Evolutionary conservation across 2,888 invertebrate genomes (phyloP), one percentile per base, ranked within the genome.

Genomic region (Perdita meconis): DNA sequence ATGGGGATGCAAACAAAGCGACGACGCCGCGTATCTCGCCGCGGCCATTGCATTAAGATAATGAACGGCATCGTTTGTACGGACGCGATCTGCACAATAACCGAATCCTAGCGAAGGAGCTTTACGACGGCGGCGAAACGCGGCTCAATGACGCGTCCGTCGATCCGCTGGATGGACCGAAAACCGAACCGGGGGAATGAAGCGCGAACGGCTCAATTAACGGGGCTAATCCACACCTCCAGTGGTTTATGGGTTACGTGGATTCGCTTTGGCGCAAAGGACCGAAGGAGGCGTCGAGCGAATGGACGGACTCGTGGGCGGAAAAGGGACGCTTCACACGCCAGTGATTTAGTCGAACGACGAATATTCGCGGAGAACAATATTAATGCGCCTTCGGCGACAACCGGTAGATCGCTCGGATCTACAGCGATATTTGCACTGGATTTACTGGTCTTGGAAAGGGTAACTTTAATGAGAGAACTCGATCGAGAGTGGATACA

Each of bases 321-420:
- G 67, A 36, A 73, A 73, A 63, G 50, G 69, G 60, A 69, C 53
- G 63, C 61, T 73, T 74, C 67, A 47, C 74, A 73, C 74, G 73
- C 30, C 5, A 16, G 10, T 53, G 67, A 57, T 1, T 67, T 53
- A 30, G 64, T 60, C 72, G 50, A 59, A 59, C 71, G 64, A 71
- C 24, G 40, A 51, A 44, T 42, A 53, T 24, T 47, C 26, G 47
- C 47, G 50, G 66, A 66, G 59, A 24, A 53, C 64, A 13, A 50
- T 51, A 66, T 71, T 66, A 72, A 72, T 22, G 38, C 36, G 55
- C 47, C 55, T 56, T 51, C 53, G 36, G 60, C 50, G 44, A 40
- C 34, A 22, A 34, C 36, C 34, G 40, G 22, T 60, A 51, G 66
- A 56, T 57, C 61, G 22, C 26, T 65, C 30, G 53, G 55, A 72